A percentile compares a stretch with the other conserved stretches of the same genome.
These are phyloP conservation scores for Hucho hucho DNA, from an alignment of 2,113 vertebrate genomes.

Conservation along the genomic window DNA sequence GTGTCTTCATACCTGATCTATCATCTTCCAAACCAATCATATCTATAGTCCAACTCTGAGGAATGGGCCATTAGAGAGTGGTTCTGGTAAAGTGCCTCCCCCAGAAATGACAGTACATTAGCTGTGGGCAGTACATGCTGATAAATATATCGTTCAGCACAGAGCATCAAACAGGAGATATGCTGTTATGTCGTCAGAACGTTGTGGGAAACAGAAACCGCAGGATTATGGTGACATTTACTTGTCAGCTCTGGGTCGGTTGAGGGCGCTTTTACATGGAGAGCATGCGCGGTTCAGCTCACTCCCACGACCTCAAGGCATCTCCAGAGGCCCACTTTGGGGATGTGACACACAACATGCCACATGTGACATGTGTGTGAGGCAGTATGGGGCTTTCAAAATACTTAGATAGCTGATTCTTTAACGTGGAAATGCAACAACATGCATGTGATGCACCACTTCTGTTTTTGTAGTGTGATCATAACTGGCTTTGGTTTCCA, in stretches of 20 bases:
- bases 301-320: not conserved
- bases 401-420: too few relatives aligned
- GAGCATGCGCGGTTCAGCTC: not conserved
- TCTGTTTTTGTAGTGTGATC: too few relatives aligned
- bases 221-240: slow-evolving; percentile 28
- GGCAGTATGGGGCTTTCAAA: not conserved
- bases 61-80: too few relatives aligned
- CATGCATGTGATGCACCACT: not conserved
- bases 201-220: slow-evolving; percentile 33
- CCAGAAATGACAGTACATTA: too few relatives aligned
- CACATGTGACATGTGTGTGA: not conserved
- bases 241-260: slow-evolving; percentile 42
- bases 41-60: too few relatives aligned
- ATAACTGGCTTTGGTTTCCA: too few relatives aligned
- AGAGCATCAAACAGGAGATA: too few relatives aligned
- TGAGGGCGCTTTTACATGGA: slow-evolving; percentile 21
- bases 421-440: not conserved
- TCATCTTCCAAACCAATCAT: too few relatives aligned
- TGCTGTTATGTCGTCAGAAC: slow-evolving; percentile 4
- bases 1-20: too few relatives aligned
- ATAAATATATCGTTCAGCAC: too few relatives aligned
- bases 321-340: not conserved
- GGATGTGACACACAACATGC: not conserved
- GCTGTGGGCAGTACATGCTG: too few relatives aligned
- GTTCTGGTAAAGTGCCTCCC: too few relatives aligned